Percentiles rank a stretch among this genome's conserved stretches.
Conservation (phyloP, 2,888 invertebrate species). For the Mesorhabditis sp. region DNA sequence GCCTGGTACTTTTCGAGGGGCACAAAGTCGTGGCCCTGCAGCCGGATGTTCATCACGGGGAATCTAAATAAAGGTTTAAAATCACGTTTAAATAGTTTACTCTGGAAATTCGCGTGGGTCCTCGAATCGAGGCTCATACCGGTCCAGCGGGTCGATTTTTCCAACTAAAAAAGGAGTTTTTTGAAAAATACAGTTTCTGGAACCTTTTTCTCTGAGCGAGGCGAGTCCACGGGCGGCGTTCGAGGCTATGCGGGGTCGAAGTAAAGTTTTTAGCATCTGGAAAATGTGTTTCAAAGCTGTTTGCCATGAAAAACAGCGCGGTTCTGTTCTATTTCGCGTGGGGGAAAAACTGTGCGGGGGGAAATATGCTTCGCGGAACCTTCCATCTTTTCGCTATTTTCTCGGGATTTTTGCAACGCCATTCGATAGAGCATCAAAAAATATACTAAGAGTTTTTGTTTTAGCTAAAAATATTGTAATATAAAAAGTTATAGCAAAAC, state of each 20-base stretch:
- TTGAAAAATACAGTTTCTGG: neutral
- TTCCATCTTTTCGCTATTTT: too few relatives aligned
- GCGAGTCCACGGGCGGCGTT: slow-evolving; percentile 19
- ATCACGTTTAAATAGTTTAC: slow-evolving; percentile 14
- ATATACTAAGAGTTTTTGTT: too few relatives aligned
- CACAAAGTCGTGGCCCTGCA: slow-evolving; percentile 49
- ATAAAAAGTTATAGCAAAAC: too few relatives aligned
- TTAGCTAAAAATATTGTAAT: too few relatives aligned
- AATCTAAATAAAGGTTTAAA: slow-evolving; percentile 21
- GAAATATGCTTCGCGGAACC: too few relatives aligned
- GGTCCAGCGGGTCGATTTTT: slow-evolving; percentile 20
- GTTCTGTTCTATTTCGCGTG: too few relatives aligned
- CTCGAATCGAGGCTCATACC: slow-evolving; percentile 45
- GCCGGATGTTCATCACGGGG: slow-evolving; percentile 40
- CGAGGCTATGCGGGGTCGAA: neutral
- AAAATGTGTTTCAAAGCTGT: too few relatives aligned
- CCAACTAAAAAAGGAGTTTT: slow-evolving; percentile 17
- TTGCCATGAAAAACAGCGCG: too few relatives aligned
- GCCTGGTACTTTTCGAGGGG: slow-evolving; percentile 51
- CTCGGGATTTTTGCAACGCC: too few relatives aligned
- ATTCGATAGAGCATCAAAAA: too few relatives aligned
- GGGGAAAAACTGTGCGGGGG: too few relatives aligned
- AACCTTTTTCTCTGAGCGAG: slow-evolving; percentile 30
- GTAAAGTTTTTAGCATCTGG: too few relatives aligned
- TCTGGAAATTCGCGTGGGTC: slow-evolving; percentile 46